Evolutionary conservation across 1,140 invertebrate species (phyloP).

Genomic region (Saccostrea glomerata): DNA sequence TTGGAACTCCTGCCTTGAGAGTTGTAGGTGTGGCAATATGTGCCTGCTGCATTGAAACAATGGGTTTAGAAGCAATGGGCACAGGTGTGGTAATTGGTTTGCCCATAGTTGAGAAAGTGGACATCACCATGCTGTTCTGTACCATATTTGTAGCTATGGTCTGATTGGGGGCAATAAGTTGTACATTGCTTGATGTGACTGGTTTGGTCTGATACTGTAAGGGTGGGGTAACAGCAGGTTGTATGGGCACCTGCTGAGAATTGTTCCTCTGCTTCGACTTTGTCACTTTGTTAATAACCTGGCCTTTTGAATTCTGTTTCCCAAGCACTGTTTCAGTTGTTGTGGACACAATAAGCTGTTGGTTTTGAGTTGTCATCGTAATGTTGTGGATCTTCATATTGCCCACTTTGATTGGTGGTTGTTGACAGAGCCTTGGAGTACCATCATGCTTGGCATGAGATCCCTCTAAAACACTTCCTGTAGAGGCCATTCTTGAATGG

Average conservation of each 20-base stretch:
- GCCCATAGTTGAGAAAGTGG: slow-evolving; percentile 71
- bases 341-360: slow-evolving; percentile 75
- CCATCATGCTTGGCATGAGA: slow-evolving; percentile 25
- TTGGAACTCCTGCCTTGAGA: slow-evolving; percentile 55
- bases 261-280: slow-evolving; percentile 45
- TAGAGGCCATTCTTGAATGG: slow-evolving; percentile 63
- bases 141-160: slow-evolving; percentile 49
- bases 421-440: slow-evolving; percentile 54
- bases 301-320: slow-evolving; percentile 66
- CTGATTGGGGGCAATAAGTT: slow-evolving; percentile 58
- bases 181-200: slow-evolving; percentile 61
- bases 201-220: slow-evolving; percentile 54
- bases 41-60: slow-evolving; percentile 60
- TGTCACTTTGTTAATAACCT: slow-evolving; percentile 74
- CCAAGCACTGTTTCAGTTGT: slow-evolving; percentile 75
- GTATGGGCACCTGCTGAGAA: slow-evolving; percentile 36
- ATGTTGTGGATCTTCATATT: slow-evolving; percentile 77
- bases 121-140: slow-evolving; percentile 54
- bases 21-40: slow-evolving; percentile 52
- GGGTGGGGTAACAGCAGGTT: slow-evolving; percentile 45
- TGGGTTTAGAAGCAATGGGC: slow-evolving; percentile 82
- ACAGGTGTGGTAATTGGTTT: slow-evolving; percentile 74
- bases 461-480: slow-evolving; percentile 58
- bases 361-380: slow-evolving; percentile 73
- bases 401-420: slow-evolving; percentile 61